These are phyloP conservation scores for Morelia viridis DNA, from an alignment of 2,797 vertebrate species.

Conservation along the genomic window DNA sequence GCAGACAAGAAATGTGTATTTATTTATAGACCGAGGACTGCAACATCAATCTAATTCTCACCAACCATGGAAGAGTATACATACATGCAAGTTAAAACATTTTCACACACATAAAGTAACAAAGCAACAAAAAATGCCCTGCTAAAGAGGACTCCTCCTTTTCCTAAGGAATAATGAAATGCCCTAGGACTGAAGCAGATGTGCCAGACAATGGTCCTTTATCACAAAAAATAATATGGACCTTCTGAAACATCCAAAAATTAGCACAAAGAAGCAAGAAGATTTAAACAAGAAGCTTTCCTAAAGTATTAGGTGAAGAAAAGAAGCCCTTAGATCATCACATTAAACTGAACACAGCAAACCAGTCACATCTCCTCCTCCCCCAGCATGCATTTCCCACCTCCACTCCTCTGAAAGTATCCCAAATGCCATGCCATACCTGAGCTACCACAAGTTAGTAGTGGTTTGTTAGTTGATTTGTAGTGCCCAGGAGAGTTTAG, in stretches of 20 bases:
- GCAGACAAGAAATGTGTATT: neutral
- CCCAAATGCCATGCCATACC: conserved; percentile 84
- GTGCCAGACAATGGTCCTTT: neutral
- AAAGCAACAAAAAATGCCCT: neutral
- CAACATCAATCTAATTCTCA: conserved; percentile 6
- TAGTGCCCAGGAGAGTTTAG: conserved; percentile 91
- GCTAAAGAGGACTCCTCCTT: neutral
- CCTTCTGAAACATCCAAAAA: neutral
- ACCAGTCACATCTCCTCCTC: fast-evolving
- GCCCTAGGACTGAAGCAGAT: neutral
- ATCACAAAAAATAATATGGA: neutral
- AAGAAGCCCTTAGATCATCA: neutral
- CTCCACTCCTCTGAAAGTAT: neutral
- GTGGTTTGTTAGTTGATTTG: conserved; percentile 98
- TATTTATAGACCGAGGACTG: neutral
- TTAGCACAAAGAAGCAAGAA: neutral
- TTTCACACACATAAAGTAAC: neutral
- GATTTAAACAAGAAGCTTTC: neutral
- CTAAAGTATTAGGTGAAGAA: neutral
- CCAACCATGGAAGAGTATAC: conserved; percentile 26
- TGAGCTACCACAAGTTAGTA: conserved; percentile 98
- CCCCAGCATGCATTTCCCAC: neutral
- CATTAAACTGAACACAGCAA: neutral
- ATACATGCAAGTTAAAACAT: conserved; percentile 34
- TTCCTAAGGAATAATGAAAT: neutral